Evolutionary conservation across 2,888 invertebrate genomes (phyloP), one percentile per base, ranked within the genome.

Genomic region (Halictus quadricinctus): DNA sequence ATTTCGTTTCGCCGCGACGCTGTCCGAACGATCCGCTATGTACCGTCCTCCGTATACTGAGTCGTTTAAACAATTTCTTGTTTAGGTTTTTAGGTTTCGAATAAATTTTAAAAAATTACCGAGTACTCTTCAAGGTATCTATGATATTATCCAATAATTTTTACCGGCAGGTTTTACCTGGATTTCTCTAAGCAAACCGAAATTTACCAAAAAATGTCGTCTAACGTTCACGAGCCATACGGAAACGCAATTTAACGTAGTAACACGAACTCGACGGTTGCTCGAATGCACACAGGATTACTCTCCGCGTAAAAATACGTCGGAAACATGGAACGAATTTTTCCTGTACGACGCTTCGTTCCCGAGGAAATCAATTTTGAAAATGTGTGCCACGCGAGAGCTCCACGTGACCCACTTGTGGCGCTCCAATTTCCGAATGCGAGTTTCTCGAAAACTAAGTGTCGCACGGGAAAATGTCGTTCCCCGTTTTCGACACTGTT

Each of bases 321-420:
- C 41, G n/a, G 41, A 43, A 70, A 70, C 70, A 43, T n/a, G 70
- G n/a, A 43, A n/a, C n/a, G n/a, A 43, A 70, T 21, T 70, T 70
- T 43, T 43, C 70, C 43, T 10, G 41, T 13, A n/a, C 70, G 70
- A 43, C 41, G 43, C 25, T 25, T 48, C 72, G 46, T 43, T 48
- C 21, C 25, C 1, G 46, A 29, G 36, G 25, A 48, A 70, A 70
- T 70, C 70, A 43, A 70, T 43, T 70, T 70, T 13, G 70, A 70
- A 70, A 70, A 70, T 70, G 21, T 43, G 41, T 41, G 70, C 66
- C 66, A 41, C 66, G 5, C 70, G 4, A 21, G 21, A 10, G 18
- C 13, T 21, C 41, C 70, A 43, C 70, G 70, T n/a, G 70, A 70
- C n/a, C 70, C n/a, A 70, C 41, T 70, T 70, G 64, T 1, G n/a